phyloP scores from a whole-genome alignment of 2,797 vertebrate species.

The Hapalemur alaotrensis region DNA sequence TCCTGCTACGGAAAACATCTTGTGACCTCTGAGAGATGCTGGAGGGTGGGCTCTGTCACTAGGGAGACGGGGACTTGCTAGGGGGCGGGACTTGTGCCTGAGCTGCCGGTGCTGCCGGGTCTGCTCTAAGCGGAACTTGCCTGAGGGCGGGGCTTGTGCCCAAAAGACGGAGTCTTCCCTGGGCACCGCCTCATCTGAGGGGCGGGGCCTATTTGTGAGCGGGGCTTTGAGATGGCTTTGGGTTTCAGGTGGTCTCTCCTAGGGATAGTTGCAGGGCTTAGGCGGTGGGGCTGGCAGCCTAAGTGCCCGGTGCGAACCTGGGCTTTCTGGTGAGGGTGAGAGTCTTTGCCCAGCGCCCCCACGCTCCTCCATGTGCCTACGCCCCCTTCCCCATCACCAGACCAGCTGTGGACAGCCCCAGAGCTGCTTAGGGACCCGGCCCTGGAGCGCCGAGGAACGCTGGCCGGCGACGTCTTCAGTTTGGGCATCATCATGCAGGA shows the following conservation, averaged over 20 bases:
- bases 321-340: background rate
- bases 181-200: background rate
- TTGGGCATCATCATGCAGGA: constrained; percentile 94
- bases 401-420: constrained; percentile 93
- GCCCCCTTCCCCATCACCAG: constrained; percentile 75
- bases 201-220: background rate
- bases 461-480: constrained; percentile 90
- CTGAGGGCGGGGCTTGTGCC: background rate
- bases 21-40: background rate
- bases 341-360: background rate
- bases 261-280: background rate
- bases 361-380: background rate
- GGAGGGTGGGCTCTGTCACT: background rate
- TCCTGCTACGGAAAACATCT: background rate
- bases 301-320: background rate
- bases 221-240: background rate
- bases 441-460: constrained; percentile 85
- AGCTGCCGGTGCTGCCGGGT: accelerated
- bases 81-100: background rate
- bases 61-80: accelerated
- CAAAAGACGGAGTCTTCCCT: background rate
- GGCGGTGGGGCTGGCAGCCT: background rate
- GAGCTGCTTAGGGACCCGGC: constrained; percentile 88
- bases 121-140: background rate
- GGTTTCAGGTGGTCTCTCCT: background rate